Conservation (phyloP, 2,888 invertebrate genomes). For the Proisotoma minuta region DNA sequence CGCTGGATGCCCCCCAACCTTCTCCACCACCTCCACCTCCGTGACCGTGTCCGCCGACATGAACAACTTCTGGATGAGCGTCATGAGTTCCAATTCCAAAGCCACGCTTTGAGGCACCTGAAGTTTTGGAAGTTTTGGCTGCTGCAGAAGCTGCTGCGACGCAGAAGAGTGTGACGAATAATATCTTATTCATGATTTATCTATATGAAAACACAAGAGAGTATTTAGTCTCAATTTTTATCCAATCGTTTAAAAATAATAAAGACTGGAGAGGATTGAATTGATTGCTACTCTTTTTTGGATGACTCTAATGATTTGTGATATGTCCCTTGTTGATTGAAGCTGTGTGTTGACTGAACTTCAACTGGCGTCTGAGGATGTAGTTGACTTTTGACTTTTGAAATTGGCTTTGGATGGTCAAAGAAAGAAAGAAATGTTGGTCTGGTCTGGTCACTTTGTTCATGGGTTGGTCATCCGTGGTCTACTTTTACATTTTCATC, state of each 20-base stretch:
- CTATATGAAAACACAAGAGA: slow-evolving; percentile 24
- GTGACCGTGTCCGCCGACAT: slow-evolving; percentile 19
- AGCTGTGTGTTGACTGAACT: background rate
- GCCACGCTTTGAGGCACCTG: slow-evolving; percentile 40
- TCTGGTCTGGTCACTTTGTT: background rate
- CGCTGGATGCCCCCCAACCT: slow-evolving; percentile 3
- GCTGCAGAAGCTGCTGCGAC: slow-evolving; percentile 47
- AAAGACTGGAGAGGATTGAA: background rate
- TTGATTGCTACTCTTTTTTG: slow-evolving; percentile 4
- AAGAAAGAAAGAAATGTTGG: too few species aligned
- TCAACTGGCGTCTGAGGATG: background rate
- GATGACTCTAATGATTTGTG: background rate
- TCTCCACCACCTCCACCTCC: slow-evolving; percentile 11
- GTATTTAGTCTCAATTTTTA: background rate
- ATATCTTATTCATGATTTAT: slow-evolving; percentile 45
- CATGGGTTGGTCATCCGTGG: background rate
- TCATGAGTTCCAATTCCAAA: slow-evolving; percentile 48
- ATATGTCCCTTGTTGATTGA: background rate
- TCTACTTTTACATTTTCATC: background rate
- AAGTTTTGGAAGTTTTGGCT: slow-evolving; percentile 37
- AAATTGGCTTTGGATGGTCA: background rate
- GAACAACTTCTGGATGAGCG: slow-evolving; percentile 45
- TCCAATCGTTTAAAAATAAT: slow-evolving; percentile 3
- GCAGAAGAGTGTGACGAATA: slow-evolving; percentile 47
- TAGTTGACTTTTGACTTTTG: slow-evolving; percentile 4